Conservation (phyloP, 2,888 invertebrate genomes). For the Zootermopsis nevadensis region DNA sequence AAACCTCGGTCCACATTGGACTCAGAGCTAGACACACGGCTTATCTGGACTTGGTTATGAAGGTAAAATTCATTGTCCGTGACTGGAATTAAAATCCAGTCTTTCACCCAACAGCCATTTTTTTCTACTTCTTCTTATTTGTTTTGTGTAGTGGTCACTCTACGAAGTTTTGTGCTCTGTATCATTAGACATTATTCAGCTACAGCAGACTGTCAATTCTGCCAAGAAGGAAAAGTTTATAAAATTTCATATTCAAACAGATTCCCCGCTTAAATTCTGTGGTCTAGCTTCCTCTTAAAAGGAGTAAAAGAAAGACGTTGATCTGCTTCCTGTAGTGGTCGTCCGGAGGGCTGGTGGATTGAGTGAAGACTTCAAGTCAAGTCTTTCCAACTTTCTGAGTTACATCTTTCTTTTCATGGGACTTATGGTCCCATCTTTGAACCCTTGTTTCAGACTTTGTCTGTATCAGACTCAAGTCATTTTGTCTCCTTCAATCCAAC, state of each 20-base stretch:
- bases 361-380: background rate
- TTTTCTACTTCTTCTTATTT: no score
- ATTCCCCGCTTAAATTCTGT: background rate
- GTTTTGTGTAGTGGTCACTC: no score
- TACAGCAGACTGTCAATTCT: background rate
- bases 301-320: background rate
- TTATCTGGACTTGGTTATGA: no score
- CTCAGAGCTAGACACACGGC: no score
- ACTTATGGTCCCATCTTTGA: background rate
- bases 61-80: no score
- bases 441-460: background rate
- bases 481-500: no score
- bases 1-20: no score
- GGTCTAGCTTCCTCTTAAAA: background rate
- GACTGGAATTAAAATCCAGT: no score
- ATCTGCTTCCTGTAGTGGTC: background rate
- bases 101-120: no score
- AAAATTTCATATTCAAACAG: background rate
- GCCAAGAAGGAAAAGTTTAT: background rate
- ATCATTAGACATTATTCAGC: background rate
- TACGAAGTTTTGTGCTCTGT: background rate
- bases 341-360: background rate
- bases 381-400: background rate
- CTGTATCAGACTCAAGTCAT: no score
- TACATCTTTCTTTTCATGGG: background rate